Conservation (phyloP, 2,113 vertebrate species). For the Corythaixoides concolor region DNA sequence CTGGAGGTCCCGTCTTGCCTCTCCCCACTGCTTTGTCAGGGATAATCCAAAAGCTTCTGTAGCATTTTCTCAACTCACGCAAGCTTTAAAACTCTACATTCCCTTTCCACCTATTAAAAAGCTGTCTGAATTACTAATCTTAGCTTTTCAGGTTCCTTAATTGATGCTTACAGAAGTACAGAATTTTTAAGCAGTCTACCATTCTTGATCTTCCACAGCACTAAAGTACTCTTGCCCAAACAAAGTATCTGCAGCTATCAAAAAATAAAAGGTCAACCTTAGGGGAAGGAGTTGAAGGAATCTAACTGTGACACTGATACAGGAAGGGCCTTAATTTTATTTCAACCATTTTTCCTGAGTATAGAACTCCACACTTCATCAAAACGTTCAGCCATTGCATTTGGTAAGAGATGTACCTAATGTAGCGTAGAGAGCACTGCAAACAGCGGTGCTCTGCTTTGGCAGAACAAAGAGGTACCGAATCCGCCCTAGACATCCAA, state of each 20-base stretch:
- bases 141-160: neutral
- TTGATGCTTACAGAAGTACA: neutral
- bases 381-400: neutral
- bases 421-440: fast-evolving
- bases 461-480: neutral
- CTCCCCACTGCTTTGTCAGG: neutral
- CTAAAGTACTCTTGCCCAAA: neutral
- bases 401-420: neutral
- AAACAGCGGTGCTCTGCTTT: neutral
- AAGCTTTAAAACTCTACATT: neutral
- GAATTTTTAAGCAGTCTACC: neutral
- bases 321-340: neutral
- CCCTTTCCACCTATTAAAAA: neutral
- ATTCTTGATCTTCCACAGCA: neutral
- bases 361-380: neutral
- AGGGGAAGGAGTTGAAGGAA: neutral
- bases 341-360: neutral
- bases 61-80: fast-evolving
- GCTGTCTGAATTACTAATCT: neutral
- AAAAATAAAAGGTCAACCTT: neutral
- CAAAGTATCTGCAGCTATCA: neutral
- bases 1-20: neutral
- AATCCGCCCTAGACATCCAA: too few relatives aligned
- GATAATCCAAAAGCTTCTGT: neutral
- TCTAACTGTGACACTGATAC: neutral